Percentiles rank a stretch among this genome's conserved stretches.
These are phyloP conservation scores for Rousettus madagascariensis DNA, from an alignment of 2,797 vertebrate species.

Conservation along the genomic window DNA sequence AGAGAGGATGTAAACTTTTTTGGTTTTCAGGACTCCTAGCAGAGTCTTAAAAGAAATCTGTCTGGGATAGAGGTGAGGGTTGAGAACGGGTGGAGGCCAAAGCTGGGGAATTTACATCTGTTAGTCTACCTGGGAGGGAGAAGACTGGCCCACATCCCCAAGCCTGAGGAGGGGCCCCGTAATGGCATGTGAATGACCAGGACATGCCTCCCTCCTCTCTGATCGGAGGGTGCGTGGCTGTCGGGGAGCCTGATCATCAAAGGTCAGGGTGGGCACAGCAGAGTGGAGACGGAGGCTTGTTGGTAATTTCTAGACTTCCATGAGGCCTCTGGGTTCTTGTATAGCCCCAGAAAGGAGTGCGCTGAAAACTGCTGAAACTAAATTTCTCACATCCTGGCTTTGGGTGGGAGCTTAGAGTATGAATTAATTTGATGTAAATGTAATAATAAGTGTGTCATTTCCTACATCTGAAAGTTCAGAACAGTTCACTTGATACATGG, in stretches of 20 bases:
- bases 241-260: background rate
- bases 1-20: background rate
- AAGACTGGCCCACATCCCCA: background rate
- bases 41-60: background rate
- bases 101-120: background rate
- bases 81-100: background rate
- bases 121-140: background rate
- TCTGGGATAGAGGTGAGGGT: background rate
- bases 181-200: background rate
- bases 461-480: background rate
- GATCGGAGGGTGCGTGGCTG: accelerated
- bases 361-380: background rate
- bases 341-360: background rate
- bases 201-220: background rate
- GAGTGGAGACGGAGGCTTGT: background rate
- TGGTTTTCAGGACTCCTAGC: background rate
- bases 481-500: background rate
- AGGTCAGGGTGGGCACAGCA: background rate
- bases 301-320: background rate
- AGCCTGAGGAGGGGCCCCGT: background rate
- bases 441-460: background rate
- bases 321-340: background rate
- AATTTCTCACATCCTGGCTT: background rate
- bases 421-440: background rate
- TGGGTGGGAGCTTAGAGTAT: background rate